Conservation (phyloP, 2,113 vertebrate genomes). For the Rattus norvegicus region GRCr8 NC_086022.1:95054001-95054500, state of each 20-base stretch:
- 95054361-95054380: neutral
- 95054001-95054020: neutral
- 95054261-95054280: neutral
- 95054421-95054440: neutral
- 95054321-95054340: neutral
- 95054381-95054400: neutral
- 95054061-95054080: neutral
- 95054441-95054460: neutral
- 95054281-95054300: neutral
- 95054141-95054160: neutral
- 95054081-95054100: neutral
- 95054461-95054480: neutral
- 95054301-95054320: neutral
- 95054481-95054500: neutral
- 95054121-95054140: slow-evolving; percentile 9
- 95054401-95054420: neutral
- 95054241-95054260: neutral
- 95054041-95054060: slow-evolving; percentile 27
- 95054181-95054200: neutral
- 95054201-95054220: neutral
- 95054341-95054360: neutral
- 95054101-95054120: slow-evolving; percentile 19
- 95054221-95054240: neutral
- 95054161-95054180: neutral
- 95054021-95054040: neutral